Evolutionary conservation across 2,113 vertebrate species (phyloP).

Genomic region (Oryzias celebensis): DNA sequence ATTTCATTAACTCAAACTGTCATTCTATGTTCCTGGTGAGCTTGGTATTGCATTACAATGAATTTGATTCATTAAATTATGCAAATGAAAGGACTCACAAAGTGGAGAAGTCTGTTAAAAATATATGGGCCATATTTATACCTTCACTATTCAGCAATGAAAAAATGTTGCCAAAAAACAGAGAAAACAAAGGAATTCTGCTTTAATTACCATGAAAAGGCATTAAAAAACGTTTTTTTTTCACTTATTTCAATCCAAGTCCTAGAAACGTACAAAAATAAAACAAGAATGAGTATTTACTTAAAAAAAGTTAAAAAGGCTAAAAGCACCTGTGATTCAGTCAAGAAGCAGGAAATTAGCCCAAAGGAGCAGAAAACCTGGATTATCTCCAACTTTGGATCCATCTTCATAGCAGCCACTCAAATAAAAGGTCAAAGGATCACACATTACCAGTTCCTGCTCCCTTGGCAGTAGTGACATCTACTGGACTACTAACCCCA

Average conservation of each 20-base stretch:
- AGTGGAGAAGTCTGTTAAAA: constrained; percentile 65
- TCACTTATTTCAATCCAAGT: too few species aligned
- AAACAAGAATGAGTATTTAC: too few species aligned
- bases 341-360: too few species aligned
- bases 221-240: too few species aligned
- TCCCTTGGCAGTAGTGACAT: constrained; percentile 77
- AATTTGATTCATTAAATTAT: constrained; percentile 84
- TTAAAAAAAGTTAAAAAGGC: too few species aligned
- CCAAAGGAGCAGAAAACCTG: too few species aligned
- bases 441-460: constrained; percentile 42
- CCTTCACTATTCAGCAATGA: constrained; percentile 8
- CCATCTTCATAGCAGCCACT: constrained; percentile 27
- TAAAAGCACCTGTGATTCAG: too few species aligned
- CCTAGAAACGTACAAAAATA: too few species aligned
- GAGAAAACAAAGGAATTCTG: too few species aligned
- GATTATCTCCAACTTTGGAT: too few species aligned
- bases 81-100: constrained; percentile 78
- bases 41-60: constrained; percentile 84
- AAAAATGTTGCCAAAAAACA: too few species aligned
- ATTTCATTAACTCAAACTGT: constrained; percentile 87
- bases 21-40: constrained; percentile 81
- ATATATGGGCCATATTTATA: constrained; percentile 42
- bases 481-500: constrained; percentile 71
- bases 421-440: constrained; percentile 53
- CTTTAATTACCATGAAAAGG: too few species aligned